Evolutionary conservation across 2,888 invertebrate genomes (phyloP), one percentile per base, ranked within the genome.

Genomic region (Rhorus exstirpatorius): DNA sequence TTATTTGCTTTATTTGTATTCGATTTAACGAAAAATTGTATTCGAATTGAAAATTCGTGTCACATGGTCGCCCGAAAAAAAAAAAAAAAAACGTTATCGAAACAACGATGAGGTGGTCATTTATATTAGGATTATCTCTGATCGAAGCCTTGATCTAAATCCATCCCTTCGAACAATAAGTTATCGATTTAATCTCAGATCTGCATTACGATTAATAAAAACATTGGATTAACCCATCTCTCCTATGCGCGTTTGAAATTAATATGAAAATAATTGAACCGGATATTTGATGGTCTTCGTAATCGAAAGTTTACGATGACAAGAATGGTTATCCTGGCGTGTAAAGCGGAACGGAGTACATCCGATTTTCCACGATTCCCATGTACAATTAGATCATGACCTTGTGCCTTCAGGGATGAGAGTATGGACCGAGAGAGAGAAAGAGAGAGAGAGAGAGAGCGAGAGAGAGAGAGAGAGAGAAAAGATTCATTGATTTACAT

Each of bases 301-400:
- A 26, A 41, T 55, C 55, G 55, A 8, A 55, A 44, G 26, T 60
- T 38, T 38, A 12, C 41, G 21, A 19, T 21, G 19, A 60, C n/a
- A 19, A 61, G 41, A 58, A 14, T 41, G 55, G 24, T 14, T 55
- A 68, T 3, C 24, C 41, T 41, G 41, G 41, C 38, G 41, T 55
- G 61, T 10, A 41, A 70, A 38, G 21, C 53, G 19, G 14, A 31
- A 53, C 35, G 51, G 41, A 8, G 38, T 49, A 60, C 14, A 24
- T 41, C 17, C 63, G 80, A 71, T 76, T 76, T 60, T 77, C 72
- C 51, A 60, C 4, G 61, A 78, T 78, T 74, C 55, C 26, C 51
- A 31, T 71, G 26, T 44, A 31, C 67, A 77, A 76, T 81, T 76
- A 77, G 71, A 76, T 77, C 72, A 26, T 51, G 72, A 71, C 67